Conservation (phyloP, 2,888 invertebrate genomes). For the Pheosia gnoma region DNA sequence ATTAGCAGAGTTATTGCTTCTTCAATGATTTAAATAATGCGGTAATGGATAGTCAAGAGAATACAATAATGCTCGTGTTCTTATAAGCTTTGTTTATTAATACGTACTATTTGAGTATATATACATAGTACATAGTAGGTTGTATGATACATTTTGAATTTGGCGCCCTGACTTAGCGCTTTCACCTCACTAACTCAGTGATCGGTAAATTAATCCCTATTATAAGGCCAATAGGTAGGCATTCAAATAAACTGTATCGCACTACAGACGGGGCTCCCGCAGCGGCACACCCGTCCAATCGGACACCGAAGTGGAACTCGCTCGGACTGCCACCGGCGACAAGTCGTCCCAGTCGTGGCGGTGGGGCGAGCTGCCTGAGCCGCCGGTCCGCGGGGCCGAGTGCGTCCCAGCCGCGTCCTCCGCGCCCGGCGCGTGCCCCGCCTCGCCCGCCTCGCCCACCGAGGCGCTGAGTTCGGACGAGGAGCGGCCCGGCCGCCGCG, state of each 20-base stretch:
- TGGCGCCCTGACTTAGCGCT: no score
- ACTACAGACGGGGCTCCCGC: slow-evolving; percentile 81
- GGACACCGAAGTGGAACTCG: slow-evolving; percentile 96
- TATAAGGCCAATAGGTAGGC: neutral
- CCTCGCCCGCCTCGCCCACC: slow-evolving; percentile 64
- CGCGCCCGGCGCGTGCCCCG: slow-evolving; percentile 53
- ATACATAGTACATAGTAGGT: no score
- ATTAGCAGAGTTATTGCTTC: neutral
- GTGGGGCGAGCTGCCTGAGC: slow-evolving; percentile 93
- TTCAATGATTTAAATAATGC: neutral
- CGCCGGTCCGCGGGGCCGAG: slow-evolving; percentile 62
- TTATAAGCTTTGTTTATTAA: no score
- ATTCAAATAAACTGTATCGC: neutral
- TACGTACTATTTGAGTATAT: no score
- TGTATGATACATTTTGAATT: no score
- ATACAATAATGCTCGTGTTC: no score
- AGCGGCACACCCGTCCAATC: slow-evolving; percentile 95
- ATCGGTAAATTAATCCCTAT: no score
- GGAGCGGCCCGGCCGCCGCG: slow-evolving; percentile 77
- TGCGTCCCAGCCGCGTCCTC: slow-evolving; percentile 43
- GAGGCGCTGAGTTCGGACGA: slow-evolving; percentile 81
- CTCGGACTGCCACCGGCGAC: slow-evolving; percentile 68
- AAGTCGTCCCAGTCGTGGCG: slow-evolving; percentile 91
- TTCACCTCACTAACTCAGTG: no score
- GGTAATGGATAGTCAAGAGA: no score